Percentiles rank a stretch among this genome's conserved stretches.
Evolutionary conservation across 2,888 invertebrate species (phyloP).

Genomic region (Asteroscopus sphinx): DNA sequence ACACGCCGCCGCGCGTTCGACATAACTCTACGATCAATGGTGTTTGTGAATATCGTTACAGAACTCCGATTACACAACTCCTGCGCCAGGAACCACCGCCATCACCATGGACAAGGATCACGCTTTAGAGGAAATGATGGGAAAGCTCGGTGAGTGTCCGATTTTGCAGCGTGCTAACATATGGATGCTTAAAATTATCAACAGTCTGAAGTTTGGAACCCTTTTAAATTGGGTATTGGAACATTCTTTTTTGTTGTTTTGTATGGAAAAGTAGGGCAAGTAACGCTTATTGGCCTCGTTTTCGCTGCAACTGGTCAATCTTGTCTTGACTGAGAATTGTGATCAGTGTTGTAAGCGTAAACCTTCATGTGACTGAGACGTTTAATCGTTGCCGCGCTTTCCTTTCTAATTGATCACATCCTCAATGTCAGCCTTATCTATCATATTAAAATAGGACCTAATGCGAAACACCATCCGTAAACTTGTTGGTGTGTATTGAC

Average conservation of each 20-base stretch:
- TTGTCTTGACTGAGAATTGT: conserved; percentile 63
- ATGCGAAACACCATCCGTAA: conserved; percentile 18
- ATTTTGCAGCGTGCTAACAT: conserved; percentile 61
- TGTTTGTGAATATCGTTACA: conserved; percentile 78
- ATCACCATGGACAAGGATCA: conserved; percentile 91
- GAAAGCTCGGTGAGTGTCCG: conserved; percentile 89
- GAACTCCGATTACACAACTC: conserved; percentile 63
- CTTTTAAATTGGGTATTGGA: conserved; percentile 59
- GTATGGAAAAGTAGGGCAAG: conserved; percentile 47
- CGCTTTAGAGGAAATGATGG: conserved; percentile 92
- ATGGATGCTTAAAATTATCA: conserved; percentile 61
- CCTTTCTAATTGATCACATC: conserved; percentile 64
- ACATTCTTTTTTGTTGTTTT: conserved; percentile 55
- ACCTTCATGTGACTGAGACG: conserved; percentile 56
- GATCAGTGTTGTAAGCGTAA: conserved; percentile 58
- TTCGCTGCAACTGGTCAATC: conserved; percentile 61
- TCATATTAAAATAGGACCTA: conserved; percentile 32
- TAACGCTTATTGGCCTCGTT: conserved; percentile 63
- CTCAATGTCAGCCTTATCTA: conserved; percentile 39
- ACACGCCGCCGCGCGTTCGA: conserved; percentile 66
- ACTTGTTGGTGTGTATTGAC: conserved; percentile 23
- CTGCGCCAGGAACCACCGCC: conserved; percentile 43
- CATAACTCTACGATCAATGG: conserved; percentile 74
- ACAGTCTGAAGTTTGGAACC: conserved; percentile 41
- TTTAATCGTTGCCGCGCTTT: conserved; percentile 57